Base-by-base conservation (phyloP, 2,113 vertebrate genomes). In the Clarias macrocephalus region DNA sequence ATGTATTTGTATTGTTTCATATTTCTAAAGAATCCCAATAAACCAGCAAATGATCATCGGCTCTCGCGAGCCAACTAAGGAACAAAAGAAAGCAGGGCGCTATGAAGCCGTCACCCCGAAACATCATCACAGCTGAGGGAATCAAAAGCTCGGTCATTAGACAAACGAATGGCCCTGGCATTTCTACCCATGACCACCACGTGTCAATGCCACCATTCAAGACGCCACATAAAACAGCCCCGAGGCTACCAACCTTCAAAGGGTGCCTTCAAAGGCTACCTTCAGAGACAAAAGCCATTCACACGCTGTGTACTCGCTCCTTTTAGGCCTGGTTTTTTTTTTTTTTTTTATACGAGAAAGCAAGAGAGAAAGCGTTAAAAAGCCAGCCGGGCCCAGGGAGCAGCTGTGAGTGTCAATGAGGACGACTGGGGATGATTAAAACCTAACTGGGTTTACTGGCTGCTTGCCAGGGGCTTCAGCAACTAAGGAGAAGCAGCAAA, bases 371-470 rank as follows among this genome's bases (percentile, higher is more conserved):
- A 52, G 42, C 11, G 48, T 57, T 76, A 66, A 56, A 80, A 86
- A 56, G 60, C 62, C 75, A 73, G 68, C 25, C 42, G 25, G 42
- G 57, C 28, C 54, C 68, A 52, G 62, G 60, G 11, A 85, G 84
- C 84, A 85, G 84, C 84, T 85, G 84, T 4, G 60, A 80, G 73
- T 65, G 84, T 85, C 72, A 85, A 79, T 33, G 42, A 85, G 73
- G 70, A 37, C 16, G 59, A 77, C 73, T 65, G 84, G 84, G 28
- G 56, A 52, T 66, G 75, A 86, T 80, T 86, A 79, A 85, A 80
- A 86, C 75, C 84, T 30, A 68, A 66, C 30, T 65, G 75, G 75
- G 11, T 54, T 54, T 56, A 66, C 75, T 85, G 84, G 84, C 75
- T n/a, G 12, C 59, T 66, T 65, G 73, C 84, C 84, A 52, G n/a